Evolutionary conservation across 2,113 vertebrate species (phyloP).

Genomic region (Pachyramphus minor): DNA sequence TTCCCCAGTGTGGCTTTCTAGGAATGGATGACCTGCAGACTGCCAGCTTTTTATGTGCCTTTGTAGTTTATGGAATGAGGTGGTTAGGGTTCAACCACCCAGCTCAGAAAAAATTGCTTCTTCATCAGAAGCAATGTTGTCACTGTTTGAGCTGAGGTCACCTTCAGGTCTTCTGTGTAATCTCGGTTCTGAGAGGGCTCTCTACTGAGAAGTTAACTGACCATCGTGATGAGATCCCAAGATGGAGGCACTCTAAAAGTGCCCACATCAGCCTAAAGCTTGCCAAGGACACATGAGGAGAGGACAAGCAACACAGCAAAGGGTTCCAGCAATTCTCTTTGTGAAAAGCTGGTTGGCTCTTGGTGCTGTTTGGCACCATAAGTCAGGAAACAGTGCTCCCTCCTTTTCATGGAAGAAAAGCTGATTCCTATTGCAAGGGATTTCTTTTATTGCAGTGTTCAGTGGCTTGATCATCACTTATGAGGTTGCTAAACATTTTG

Average conservation of each 20-base stretch:
- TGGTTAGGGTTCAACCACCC: not conserved
- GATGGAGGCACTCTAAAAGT: no score
- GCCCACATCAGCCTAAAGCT: not conserved
- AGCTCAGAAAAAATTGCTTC: not conserved
- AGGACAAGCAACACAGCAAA: not conserved
- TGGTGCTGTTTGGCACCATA: not conserved
- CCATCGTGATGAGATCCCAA: not conserved
- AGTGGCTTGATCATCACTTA: not conserved
- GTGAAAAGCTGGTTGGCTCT: not conserved
- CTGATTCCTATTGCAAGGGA: not conserved
- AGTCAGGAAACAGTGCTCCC: not conserved
- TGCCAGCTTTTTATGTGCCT: not conserved
- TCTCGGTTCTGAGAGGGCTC: not conserved
- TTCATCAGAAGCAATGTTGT: not conserved
- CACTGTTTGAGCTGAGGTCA: not conserved
- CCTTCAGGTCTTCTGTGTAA: not conserved
- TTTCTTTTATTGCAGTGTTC: not conserved
- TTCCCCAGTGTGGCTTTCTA: not conserved
- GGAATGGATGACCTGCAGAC: not conserved
- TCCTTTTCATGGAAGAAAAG: not conserved
- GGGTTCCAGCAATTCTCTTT: not conserved
- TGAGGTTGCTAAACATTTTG: not conserved
- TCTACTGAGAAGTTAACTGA: not conserved
- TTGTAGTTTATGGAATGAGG: not conserved
- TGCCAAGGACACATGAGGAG: not conserved